Conservation (phyloP, 2,888 invertebrate genomes). For the Drosophila mayaguana region DNA sequence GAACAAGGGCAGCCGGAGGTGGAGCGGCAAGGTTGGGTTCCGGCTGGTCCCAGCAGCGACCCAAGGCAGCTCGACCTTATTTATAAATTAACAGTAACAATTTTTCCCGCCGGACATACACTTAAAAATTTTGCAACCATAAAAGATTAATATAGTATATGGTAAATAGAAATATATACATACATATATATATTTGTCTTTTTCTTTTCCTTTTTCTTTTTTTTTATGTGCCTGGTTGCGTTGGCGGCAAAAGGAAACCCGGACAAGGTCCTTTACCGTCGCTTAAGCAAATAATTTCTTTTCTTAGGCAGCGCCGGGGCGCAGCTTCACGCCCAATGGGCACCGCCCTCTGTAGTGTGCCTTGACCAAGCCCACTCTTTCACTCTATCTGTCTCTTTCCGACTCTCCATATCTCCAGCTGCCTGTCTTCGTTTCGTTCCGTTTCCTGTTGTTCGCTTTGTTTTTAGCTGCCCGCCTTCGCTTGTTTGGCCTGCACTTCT, state of each 20-base stretch:
- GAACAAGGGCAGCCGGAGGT: constrained; percentile 1
- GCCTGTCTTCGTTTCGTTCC: constrained; percentile 11
- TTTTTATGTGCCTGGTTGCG: constrained; percentile 28
- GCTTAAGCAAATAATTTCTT: constrained; percentile 78
- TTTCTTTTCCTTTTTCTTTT: not conserved
- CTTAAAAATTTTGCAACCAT: constrained; percentile 69
- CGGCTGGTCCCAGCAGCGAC: constrained; percentile 40
- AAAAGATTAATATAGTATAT: constrained; percentile 65
- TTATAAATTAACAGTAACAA: constrained; percentile 78
- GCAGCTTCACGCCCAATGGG: constrained; percentile 30
- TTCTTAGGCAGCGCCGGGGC: constrained; percentile 57
- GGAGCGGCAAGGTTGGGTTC: constrained; percentile 9
- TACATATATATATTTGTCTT: not conserved
- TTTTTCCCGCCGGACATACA: constrained; percentile 76
- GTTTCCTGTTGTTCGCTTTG: constrained; percentile 69
- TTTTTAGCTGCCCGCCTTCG: constrained; percentile 52
- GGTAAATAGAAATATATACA: constrained; percentile 8
- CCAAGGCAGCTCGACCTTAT: constrained; percentile 67
- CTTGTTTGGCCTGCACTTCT: constrained; percentile 73
- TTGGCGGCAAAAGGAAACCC: constrained; percentile 53
- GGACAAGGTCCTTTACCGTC: constrained; percentile 67
- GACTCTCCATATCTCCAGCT: not conserved
- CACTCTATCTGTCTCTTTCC: not conserved
- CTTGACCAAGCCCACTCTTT: constrained; percentile 1
- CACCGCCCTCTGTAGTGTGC: constrained; percentile 31